Base-by-base conservation (phyloP, 2,888 invertebrate genomes). In the Hydroisotoma schaefferi region DNA sequence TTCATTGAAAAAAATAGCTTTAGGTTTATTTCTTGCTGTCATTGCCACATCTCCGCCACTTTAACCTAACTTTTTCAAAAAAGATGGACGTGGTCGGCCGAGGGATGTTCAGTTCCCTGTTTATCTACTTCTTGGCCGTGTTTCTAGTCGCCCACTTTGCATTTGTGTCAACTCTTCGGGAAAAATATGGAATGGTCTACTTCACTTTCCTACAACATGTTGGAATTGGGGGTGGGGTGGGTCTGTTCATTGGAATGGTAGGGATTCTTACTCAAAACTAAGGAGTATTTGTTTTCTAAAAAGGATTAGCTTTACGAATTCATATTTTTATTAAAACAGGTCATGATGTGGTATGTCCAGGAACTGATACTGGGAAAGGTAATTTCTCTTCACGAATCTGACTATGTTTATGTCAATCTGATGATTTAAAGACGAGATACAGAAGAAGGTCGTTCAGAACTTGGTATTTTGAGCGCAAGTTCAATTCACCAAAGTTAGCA, bases 271-370 rank as follows among this genome's bases (percentile, higher is more conserved):
- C 25, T 26, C n/a, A 22, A 47, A 47, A 20, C 22, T 43, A 12
- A n/a, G n/a, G n/a, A n/a, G n/a, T 51, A 26, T 18, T 29, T 15
- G 25, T 52, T 38, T 38, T 38, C n/a, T 3, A 33, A 29, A 8
- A 55, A 3, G 2, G 20, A 22, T n/a, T 23, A 1, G 18, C 22
- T 23, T 26, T 20, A 25, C 8, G 15, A 33, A 38, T 22, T 25
- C 8, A 25, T 26, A 26, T 43, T 18, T 18, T 43, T 8, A 28
- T 6, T 33, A 20, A n/a, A 47, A 0, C 44, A 63, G 66, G 61
- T 57, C 26, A 63, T 63, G 58, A 52, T 67, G 12, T 67, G 61
- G 61, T 60, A 63, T 43, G 51, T 63, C 5, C 67, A 67, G 47
- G 63, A 63, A 55, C 48, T 67, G 40, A 55, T 67, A n/a, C 40